A percentile compares a stretch with the other conserved stretches of the same genome.
Conservation (phyloP, 1,140 invertebrate genomes). For the Copidosoma floridanum region DNA sequence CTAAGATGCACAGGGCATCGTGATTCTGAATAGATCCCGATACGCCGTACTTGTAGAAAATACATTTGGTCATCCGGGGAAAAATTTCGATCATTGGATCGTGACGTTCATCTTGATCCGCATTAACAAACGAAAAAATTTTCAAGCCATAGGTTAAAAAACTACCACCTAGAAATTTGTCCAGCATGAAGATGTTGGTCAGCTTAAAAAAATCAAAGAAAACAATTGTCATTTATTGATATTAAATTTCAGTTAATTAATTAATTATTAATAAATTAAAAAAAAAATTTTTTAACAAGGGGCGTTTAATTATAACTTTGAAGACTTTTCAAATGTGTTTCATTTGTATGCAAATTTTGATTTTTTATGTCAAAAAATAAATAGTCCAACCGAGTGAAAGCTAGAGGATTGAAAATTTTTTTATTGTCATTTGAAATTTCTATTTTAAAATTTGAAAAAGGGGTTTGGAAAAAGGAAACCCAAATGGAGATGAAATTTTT, state of each 20-base stretch:
- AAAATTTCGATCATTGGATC: conserved; percentile 82
- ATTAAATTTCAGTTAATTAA: not conserved
- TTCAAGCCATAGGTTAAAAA: conserved; percentile 85
- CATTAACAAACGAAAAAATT: conserved; percentile 76
- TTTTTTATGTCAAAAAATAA: too few species aligned
- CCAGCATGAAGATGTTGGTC: conserved; percentile 78
- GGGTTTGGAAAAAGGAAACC: too few species aligned
- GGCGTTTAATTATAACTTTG: too few species aligned
- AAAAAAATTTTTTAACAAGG: too few species aligned
- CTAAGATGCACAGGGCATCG: conserved; percentile 82
- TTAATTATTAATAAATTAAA: not conserved
- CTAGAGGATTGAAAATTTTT: too few species aligned
- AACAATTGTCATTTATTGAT: too few species aligned
- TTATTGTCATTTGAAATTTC: too few species aligned
- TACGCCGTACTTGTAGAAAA: conserved; percentile 86
- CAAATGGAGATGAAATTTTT: too few species aligned
- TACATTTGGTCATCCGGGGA: conserved; percentile 86
- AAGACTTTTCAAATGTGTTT: too few species aligned
- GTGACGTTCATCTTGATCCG: conserved; percentile 76
- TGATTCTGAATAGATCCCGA: conserved; percentile 80
- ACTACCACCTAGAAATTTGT: conserved; percentile 80
- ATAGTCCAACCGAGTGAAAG: too few species aligned
- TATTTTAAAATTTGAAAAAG: too few species aligned
- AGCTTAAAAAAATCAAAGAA: conserved; percentile 56
- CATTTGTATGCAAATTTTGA: too few species aligned